Percentiles rank a stretch among this genome's conserved stretches.
Conservation (phyloP, 2,888 invertebrate species). For the Clusia tigrina region DNA sequence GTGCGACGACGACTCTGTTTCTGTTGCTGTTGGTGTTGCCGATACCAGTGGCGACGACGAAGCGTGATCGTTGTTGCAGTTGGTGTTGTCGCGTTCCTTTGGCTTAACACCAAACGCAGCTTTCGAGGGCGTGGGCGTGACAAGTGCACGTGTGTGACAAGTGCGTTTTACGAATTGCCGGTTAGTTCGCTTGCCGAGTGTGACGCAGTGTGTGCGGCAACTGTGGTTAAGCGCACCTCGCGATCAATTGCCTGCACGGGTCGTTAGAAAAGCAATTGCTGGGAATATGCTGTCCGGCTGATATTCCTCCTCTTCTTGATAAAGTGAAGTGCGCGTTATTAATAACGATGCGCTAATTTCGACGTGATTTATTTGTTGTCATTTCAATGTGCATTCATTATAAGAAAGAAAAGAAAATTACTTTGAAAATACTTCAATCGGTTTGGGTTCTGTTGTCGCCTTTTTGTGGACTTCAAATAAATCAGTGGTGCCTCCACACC, state of each 20-base stretch:
- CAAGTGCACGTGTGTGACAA: conserved; percentile 16
- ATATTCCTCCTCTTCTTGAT: background rate
- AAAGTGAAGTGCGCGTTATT: too few species aligned
- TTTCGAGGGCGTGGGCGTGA: conserved; percentile 8
- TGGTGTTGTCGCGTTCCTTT: background rate
- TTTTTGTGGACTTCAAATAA: conserved; percentile 27
- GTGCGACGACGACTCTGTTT: too few species aligned
- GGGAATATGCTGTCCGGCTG: background rate
- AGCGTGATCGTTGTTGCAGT: conserved; percentile 9
- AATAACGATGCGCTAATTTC: conserved; percentile 29
- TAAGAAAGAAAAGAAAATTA: background rate
- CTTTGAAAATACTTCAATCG: conserved; percentile 7
- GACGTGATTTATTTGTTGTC: too few species aligned
- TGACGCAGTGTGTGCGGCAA: too few species aligned
- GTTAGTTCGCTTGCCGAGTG: too few species aligned
- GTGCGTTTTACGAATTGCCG: background rate
- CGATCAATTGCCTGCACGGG: too few species aligned
- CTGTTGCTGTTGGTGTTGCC: conserved; percentile 4
- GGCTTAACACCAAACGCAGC: background rate
- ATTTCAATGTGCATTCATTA: conserved; percentile 18
- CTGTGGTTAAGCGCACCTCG: too few species aligned
- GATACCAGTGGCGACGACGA: background rate
- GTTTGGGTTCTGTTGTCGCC: conserved; percentile 1
- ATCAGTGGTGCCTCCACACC: conserved; percentile 16
- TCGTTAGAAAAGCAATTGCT: too few species aligned